Evolutionary conservation across 2,113 vertebrate genomes (phyloP), one percentile per base, ranked within the genome.

Genomic region (Semnornis frantzii): DNA sequence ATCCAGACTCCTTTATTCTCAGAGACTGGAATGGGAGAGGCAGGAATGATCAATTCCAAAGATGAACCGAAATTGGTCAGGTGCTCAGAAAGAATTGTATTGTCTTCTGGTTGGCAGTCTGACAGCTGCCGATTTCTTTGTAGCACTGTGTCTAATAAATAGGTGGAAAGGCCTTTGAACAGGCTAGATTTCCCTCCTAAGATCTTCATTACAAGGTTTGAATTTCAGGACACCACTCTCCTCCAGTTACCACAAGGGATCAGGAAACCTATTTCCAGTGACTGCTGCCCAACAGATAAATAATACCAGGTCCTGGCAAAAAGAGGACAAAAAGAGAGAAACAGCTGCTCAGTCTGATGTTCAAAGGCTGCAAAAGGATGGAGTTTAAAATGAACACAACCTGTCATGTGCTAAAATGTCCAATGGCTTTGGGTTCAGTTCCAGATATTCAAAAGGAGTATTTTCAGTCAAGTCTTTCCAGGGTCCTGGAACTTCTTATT

Each of bases 111-210:
- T 60, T 93, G 91, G 82, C 85, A 90, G 57, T 8, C 69, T 90
- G 89, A 92, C 82, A 92, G 85, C 37, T 58, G 25, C 76, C 54
- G 73, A 46, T 83, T 91, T 94, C 72, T 85, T 24, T 58, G 57
- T 44, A 81, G 85, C 12, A 11, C 60, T 64, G 57, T 48, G 82
- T 58, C 72, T 91, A 93, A 90, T 66, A 91, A 94, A 93, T 80
- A 92, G 58, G 64, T 94, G 90, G 68, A 81, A 89, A 82, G 83
- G 60, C 48, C 78, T 94, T 94, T 93, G 82, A 87, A 55, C 39
- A 75, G 20, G 17, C 82, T 68, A 78, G 60, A 79, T 74, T 48
- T 25, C 72, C 66, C 25, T 75, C 31, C 55, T 86, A 84, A 86
- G n/a, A 52, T 94, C 73, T 93, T 91, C 80, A 87, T 91, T 92